Evolutionary conservation across 2,888 invertebrate genomes (phyloP).

Genomic region (Phorcus lineatus): DNA sequence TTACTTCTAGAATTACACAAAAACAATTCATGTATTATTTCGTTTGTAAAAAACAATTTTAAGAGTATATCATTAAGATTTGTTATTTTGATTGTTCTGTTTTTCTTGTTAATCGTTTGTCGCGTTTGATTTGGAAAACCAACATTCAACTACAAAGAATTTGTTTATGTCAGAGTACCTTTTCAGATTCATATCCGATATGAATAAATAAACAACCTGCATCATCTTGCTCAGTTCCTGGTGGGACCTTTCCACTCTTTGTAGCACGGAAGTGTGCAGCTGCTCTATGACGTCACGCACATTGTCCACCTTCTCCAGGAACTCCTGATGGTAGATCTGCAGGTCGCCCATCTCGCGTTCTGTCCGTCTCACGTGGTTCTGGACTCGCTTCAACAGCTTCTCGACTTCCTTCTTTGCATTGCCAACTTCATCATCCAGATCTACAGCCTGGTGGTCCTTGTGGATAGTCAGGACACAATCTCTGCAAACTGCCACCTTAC

Average conservation of each 20-base stretch:
- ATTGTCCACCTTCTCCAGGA: conserved; percentile 20
- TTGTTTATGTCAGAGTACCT: too few species aligned
- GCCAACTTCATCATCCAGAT: conserved; percentile 26
- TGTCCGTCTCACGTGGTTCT: conserved; percentile 15
- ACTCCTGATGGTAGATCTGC: conserved; percentile 20
- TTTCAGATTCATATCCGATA: too few species aligned
- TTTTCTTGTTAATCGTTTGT: too few species aligned
- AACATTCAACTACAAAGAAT: too few species aligned
- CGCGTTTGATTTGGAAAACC: too few species aligned
- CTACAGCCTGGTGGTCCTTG: conserved; percentile 32
- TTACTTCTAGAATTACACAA: too few species aligned
- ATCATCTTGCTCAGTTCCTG: conserved; percentile 12
- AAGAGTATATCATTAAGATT: too few species aligned
- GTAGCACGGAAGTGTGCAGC: conserved; percentile 14
- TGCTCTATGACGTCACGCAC: conserved; percentile 21
- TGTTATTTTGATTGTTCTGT: too few species aligned
- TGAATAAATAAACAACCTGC: too few species aligned
- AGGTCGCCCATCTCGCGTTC: neutral
- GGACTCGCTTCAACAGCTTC: conserved; percentile 18
- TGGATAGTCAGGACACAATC: conserved; percentile 36
- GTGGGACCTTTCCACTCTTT: conserved; percentile 18
- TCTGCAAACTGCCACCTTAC: conserved; percentile 30
- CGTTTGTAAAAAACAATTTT: too few species aligned
- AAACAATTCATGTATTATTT: too few species aligned
- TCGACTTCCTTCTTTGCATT: conserved; percentile 21